Conservation (phyloP, 2,113 vertebrate genomes). For the Phycodurus eques region DNA sequence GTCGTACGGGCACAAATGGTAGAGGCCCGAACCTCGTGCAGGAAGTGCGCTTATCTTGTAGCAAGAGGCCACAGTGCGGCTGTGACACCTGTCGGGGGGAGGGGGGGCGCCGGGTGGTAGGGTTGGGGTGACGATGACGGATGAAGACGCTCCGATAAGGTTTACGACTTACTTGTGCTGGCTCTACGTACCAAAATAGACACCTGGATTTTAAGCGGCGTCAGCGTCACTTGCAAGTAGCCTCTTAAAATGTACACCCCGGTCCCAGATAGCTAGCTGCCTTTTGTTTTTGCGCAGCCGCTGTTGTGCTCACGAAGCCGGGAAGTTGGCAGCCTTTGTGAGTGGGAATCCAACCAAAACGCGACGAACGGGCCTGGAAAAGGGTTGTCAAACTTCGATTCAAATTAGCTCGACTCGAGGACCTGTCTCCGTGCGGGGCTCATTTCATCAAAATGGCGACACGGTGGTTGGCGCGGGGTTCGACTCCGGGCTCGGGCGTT, state of each 20-base stretch:
- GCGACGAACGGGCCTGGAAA: too few relatives aligned
- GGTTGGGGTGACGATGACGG: conserved; percentile 31
- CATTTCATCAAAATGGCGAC: too few relatives aligned
- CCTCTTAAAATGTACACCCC: background rate
- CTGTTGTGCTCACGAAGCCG: too few relatives aligned
- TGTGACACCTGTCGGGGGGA: conserved; percentile 70
- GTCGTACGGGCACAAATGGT: conserved; percentile 44
- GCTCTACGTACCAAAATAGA: background rate
- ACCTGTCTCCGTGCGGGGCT: too few relatives aligned
- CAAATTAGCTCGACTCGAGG: too few relatives aligned
- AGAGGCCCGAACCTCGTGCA: conserved; percentile 72
- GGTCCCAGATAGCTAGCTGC: too few relatives aligned
- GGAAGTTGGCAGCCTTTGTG: too few relatives aligned
- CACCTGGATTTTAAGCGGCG: background rate
- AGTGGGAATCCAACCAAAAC: too few relatives aligned
- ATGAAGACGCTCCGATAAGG: conserved; percentile 44
- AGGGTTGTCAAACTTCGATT: too few relatives aligned
- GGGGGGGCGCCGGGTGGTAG: conserved; percentile 9
- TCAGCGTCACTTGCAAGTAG: background rate
- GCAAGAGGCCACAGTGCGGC: conserved; percentile 68
- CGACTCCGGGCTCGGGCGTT: too few relatives aligned
- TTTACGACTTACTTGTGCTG: background rate
- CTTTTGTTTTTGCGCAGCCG: too few relatives aligned
- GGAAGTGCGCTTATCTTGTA: conserved; percentile 76
- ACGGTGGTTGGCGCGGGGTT: too few relatives aligned